Evolutionary conservation across 2,113 vertebrate species (phyloP).

Genomic region (Platysternon megacephalum): DNA sequence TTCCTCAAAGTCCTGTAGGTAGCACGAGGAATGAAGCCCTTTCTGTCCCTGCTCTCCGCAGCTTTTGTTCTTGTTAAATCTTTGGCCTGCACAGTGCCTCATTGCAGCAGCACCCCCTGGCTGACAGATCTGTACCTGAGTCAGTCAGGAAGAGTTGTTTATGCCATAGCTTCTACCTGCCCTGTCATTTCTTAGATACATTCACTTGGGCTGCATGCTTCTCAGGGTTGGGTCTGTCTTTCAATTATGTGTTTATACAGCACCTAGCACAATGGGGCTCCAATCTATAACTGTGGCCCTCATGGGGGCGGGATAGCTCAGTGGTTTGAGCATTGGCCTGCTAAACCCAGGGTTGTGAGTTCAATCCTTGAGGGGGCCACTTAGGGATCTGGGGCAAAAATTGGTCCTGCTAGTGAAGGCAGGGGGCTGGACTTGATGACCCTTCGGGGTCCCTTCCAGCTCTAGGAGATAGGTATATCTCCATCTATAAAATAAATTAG

Average conservation of each 20-base stretch:
- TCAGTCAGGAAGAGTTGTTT: not conserved
- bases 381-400: too few species aligned
- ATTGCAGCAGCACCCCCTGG: not conserved
- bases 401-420: too few species aligned
- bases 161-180: not conserved
- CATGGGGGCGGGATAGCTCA: too few species aligned
- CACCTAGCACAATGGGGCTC: not conserved
- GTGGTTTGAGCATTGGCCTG: too few species aligned
- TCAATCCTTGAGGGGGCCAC: too few species aligned
- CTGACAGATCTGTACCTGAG: not conserved
- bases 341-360: too few species aligned
- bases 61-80: not conserved
- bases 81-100: not conserved
- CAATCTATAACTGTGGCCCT: constrained; percentile 36
- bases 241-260: constrained; percentile 31
- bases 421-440: too few species aligned
- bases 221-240: not conserved
- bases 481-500: too few species aligned
- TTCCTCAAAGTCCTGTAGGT: not conserved
- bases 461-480: too few species aligned
- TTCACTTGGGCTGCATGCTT: not conserved
- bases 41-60: not conserved
- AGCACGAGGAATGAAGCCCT: constrained; percentile 8
- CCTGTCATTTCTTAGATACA: not conserved
- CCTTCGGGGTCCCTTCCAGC: too few species aligned